Base-by-base conservation (phyloP, 2,888 invertebrate species). In the Suillia variegata region DNA sequence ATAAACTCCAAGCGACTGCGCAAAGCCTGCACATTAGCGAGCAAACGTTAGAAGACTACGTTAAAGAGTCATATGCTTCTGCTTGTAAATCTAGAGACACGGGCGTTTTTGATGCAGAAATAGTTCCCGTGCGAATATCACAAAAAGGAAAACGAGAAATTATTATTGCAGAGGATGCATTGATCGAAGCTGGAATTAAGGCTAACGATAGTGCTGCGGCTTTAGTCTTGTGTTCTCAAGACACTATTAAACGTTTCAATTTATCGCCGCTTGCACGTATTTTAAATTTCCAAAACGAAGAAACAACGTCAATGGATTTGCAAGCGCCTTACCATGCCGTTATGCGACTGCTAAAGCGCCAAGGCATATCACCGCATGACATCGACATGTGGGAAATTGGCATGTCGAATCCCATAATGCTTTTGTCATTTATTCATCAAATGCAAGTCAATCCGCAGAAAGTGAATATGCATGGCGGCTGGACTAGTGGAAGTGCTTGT, bases 131-230 rank as follows among this genome's bases (percentile, higher is more conserved):
- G 0, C 85, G 85, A 49, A 89, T 96, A 1, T 89, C 91, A 21
- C 90, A 93, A 71, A 87, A 85, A 79, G 91, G 92, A 2, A 89
- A 90, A 67, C 87, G 90, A 10, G 92, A 93, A 70, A 71, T 89
- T 2, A 79, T 89, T 12, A 87, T 98, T 55, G 75, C 83, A 12
- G 91, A 89, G 76, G 98, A 98, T 83, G 98, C n/a, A 38, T 13
- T 13, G 4, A 3, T 38, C 6, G n/a, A 38, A 4, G n/a, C 38
- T 38, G 13, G 54, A 61, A 96, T 96, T 78, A n/a, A n/a, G n/a
- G n/a, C n/a, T n/a, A n/a, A n/a, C n/a, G 96, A 98, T 81, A 98
- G 97, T 20, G 98, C 96, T 2, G 93, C 95, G 38, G 97, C 97
- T 15, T 82, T 96, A 63, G 87, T 98, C 3, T 79, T 99, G 55